phyloP scores from a whole-genome alignment of 2,888 invertebrate species.

The Eilema griseolum region DNA sequence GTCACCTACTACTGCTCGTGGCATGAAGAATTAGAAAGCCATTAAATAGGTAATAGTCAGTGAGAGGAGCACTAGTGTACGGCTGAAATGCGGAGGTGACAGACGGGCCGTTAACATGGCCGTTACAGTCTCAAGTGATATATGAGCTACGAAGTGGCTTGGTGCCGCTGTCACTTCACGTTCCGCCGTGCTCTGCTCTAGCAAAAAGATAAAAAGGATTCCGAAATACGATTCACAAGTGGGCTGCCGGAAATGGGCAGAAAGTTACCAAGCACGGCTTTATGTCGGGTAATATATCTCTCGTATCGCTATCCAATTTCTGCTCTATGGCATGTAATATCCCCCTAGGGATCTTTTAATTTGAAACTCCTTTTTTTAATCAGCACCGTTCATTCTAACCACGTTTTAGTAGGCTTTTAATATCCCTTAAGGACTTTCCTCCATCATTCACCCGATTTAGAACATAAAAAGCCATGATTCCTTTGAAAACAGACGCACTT shows the following conservation, averaged over 20 bases:
- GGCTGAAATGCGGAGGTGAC: constrained; percentile 79
- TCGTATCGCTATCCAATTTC: constrained; percentile 85
- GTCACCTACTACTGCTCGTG: constrained; percentile 21
- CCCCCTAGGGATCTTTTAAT: constrained; percentile 77
- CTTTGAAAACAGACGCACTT: not conserved
- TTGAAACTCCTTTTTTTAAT: constrained; percentile 79
- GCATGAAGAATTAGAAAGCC: constrained; percentile 62
- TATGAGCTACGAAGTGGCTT: constrained; percentile 85
- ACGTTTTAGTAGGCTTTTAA: constrained; percentile 46
- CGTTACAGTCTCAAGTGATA: constrained; percentile 83
- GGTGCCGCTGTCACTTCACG: constrained; percentile 83
- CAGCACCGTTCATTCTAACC: constrained; percentile 73
- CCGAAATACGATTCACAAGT: constrained; percentile 85
- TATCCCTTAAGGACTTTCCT: constrained; percentile 25
- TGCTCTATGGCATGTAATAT: constrained; percentile 84
- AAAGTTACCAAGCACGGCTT: constrained; percentile 82
- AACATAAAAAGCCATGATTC: constrained; percentile 1
- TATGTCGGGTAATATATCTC: constrained; percentile 84
- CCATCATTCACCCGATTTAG: constrained; percentile 10
- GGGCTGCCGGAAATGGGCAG: constrained; percentile 84
- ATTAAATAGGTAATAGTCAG: constrained; percentile 63
- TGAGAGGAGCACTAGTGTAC: constrained; percentile 64
- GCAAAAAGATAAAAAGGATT: constrained; percentile 85
- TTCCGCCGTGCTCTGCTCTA: constrained; percentile 71
- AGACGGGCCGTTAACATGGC: constrained; percentile 80